A percentile compares a stretch with the other conserved stretches of the same genome.
Conservation (phyloP, 2,113 vertebrate species). For the Microcebus murinus region DNA sequence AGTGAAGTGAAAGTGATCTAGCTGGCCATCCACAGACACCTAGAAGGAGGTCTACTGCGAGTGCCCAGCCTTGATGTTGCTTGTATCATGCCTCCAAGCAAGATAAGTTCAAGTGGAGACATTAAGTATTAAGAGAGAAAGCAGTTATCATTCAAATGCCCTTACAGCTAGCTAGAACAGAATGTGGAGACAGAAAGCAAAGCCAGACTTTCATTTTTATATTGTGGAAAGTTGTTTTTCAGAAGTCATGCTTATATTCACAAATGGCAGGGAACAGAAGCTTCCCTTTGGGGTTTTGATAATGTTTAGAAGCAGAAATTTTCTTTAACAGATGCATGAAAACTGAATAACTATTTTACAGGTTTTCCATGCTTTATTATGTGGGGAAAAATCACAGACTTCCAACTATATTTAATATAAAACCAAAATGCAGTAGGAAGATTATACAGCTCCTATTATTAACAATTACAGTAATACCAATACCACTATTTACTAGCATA, state of each 20-base stretch:
- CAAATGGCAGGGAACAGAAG: conserved; percentile 35
- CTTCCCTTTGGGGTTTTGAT: conserved; percentile 62
- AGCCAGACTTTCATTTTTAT: neutral
- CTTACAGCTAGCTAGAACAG: conserved; percentile 29
- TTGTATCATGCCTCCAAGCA: conserved; percentile 71
- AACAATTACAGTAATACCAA: neutral
- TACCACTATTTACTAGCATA: neutral
- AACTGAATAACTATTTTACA: conserved; percentile 40
- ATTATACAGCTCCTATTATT: neutral
- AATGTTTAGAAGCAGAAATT: conserved; percentile 59
- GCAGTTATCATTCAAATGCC: conserved; percentile 75
- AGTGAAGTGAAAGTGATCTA: conserved; percentile 77
- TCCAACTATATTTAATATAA: conserved; percentile 47
- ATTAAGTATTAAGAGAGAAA: conserved; percentile 49
- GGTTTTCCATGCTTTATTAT: conserved; percentile 29
- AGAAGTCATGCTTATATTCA: conserved; percentile 49
- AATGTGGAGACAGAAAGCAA: neutral
- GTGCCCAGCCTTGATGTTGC: conserved; percentile 44
- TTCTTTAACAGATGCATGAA: conserved; percentile 53
- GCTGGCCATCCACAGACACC: conserved; percentile 50
- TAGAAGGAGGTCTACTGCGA: conserved; percentile 63
- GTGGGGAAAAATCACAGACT: neutral
- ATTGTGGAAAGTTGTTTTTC: conserved; percentile 51
- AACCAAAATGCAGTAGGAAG: conserved; percentile 34
- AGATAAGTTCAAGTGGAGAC: conserved; percentile 67